Base-by-base conservation (phyloP, 2,888 invertebrate species). In the Philopedon plagiatum region DNA sequence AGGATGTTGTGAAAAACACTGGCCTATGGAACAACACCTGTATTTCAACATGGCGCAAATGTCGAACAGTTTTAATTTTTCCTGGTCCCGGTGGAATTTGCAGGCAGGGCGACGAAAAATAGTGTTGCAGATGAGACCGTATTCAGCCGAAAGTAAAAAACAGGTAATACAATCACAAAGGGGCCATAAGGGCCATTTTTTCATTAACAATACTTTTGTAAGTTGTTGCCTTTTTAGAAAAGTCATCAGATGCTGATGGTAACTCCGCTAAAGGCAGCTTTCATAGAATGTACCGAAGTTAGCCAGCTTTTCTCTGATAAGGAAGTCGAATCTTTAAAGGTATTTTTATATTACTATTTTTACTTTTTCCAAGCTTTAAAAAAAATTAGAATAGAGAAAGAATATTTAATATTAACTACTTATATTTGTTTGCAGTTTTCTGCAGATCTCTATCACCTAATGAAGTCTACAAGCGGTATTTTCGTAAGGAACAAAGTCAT, bases 31-130 rank as follows among this genome's bases (percentile, higher is more conserved):
- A 83, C 88, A 90, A 74, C 94, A 95, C 84, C 87, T 92, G 46
- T 94, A 94, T 81, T 90, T 91, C 73, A 92, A 93, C 76, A 94
- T 96, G 90, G 93, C 94, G 0, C 88, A 91, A 37, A 83, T 94
- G 11, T 90, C 91, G 8, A 87, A 90, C 0, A 89, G 91, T 9
- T 93, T 93, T 81, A 92, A 92, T 82, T 95, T 95, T 79, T 90
- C 93, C 23, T 96, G 94, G 93, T 85, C 78, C 72, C 87, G 91
- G 61, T 92, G 92, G 92, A 93, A 93, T 77, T 84, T 87, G 0
- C 78, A 86, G 2, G 89, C 90, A 0, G 91, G 90, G 0, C 83
- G 87, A 57, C 85, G 91, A 2, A 89, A 89, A 49, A 89, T 93
- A 18, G 88, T 93, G 0, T 85, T 93, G 82, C 94, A 94, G 81